phyloP scores from a whole-genome alignment of 2,113 vertebrate species.

The Psephotus haematonotus region DNA sequence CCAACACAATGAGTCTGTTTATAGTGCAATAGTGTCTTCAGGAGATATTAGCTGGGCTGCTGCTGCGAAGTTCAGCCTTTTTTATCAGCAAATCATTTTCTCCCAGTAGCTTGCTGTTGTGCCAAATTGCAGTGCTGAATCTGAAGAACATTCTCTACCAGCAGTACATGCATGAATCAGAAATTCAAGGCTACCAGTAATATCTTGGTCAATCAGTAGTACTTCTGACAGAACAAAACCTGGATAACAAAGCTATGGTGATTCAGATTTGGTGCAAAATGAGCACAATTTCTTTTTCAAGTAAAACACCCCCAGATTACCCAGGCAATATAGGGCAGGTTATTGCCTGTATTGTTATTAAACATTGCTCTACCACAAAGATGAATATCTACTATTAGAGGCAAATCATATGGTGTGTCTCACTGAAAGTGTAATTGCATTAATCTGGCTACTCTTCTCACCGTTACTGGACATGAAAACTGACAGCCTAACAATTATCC shows the following conservation, averaged over 20 bases:
- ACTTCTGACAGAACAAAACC: neutral
- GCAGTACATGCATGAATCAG: neutral
- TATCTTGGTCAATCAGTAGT: neutral
- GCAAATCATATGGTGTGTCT: neutral
- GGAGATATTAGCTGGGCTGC: neutral
- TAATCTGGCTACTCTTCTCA: neutral
- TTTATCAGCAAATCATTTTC: neutral
- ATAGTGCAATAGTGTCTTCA: neutral
- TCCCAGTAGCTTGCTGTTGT: neutral
- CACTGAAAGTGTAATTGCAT: neutral
- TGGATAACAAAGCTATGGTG: neutral
- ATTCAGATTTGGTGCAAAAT: neutral
- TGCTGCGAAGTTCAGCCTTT: slow-evolving; percentile 13
- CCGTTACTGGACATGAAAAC: neutral
- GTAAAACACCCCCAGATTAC: neutral
- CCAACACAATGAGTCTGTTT: neutral
- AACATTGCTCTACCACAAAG: neutral
- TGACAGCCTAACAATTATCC: neutral
- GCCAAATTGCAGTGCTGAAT: neutral
- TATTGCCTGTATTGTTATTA: neutral
- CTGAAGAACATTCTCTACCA: neutral
- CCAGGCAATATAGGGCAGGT: neutral
- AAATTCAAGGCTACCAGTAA: neutral
- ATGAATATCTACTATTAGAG: neutral
- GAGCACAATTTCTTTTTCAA: neutral